phyloP scores from a whole-genome alignment of 37 sponge, comb jelly and placozoan species.

The Haliclona indistincta region DNA sequence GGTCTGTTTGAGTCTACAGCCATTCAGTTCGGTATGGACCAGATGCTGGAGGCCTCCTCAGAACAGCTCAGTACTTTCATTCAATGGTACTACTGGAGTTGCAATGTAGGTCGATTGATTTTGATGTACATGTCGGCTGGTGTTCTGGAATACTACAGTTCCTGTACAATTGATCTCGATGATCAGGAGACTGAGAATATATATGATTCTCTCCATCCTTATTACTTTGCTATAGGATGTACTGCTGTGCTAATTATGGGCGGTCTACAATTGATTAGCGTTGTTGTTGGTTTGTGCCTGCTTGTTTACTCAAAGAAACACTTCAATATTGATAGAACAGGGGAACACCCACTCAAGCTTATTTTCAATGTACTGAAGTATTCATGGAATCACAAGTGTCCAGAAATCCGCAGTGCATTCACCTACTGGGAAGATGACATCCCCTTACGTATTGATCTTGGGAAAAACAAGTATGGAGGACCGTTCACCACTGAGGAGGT shows the following conservation, averaged over 20 bases:
- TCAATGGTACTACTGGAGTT: slow-evolving; percentile 2
- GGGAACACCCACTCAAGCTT: background rate
- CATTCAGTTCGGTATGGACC: slow-evolving; percentile 3
- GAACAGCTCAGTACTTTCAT: slow-evolving; percentile 5
- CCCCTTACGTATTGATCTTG: background rate
- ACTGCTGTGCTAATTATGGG: background rate
- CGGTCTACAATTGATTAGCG: background rate
- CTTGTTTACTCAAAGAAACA: no score
- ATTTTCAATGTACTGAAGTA: background rate
- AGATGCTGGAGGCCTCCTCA: background rate
- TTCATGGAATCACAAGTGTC: background rate
- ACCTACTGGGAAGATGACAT: background rate
- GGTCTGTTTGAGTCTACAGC: background rate
- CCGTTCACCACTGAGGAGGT: slow-evolving; percentile 2
- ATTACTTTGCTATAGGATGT: background rate
- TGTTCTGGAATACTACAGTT: no score
- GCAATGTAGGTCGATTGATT: no score
- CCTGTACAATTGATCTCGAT: no score
- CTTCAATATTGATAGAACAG: no score
- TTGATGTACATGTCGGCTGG: no score
- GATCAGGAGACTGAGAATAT: no score
- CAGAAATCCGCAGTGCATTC: background rate
- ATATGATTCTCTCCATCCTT: no score
- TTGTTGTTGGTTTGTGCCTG: background rate
- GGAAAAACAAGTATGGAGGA: background rate